Evolutionary conservation across 1,140 invertebrate species (phyloP).

Genomic region (Trichomalopsis sarcophagae): DNA sequence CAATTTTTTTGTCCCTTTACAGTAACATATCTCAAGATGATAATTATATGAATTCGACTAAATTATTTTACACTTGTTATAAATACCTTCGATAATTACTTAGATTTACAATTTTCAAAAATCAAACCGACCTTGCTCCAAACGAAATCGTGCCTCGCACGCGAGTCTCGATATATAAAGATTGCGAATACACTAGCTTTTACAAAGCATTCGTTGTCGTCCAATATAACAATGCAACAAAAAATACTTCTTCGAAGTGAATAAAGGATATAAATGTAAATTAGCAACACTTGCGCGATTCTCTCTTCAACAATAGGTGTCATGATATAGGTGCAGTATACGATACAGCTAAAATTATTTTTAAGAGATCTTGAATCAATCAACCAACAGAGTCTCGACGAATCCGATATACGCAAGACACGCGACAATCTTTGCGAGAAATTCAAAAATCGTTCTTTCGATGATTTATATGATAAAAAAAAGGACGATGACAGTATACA

Average conservation of each 20-base stretch:
- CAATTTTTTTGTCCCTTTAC: neutral
- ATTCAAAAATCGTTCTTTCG: too few relatives aligned
- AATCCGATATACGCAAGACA: too few relatives aligned
- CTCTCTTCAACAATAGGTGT: too few relatives aligned
- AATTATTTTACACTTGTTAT: neutral
- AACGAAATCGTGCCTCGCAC: neutral
- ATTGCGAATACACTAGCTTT: neutral
- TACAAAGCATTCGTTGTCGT: neutral
- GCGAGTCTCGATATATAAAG: neutral
- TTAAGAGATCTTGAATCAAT: neutral
- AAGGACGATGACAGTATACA: neutral
- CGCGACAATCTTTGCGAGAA: too few relatives aligned
- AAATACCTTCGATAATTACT: neutral
- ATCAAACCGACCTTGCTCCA: neutral
- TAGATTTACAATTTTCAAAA: neutral
- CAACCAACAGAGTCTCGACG: too few relatives aligned
- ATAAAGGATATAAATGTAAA: neutral
- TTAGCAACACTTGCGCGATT: too few relatives aligned
- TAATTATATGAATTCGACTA: neutral
- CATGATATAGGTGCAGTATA: too few relatives aligned
- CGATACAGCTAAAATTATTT: neutral
- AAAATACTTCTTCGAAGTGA: constrained; percentile 22
- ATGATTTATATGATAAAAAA: neutral
- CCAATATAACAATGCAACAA: constrained; percentile 8
- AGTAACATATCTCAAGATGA: too few relatives aligned